Percentiles rank a stretch among this genome's conserved stretches.
Conservation (phyloP, 2,113 vertebrate species). For the Vimba vimba region DNA sequence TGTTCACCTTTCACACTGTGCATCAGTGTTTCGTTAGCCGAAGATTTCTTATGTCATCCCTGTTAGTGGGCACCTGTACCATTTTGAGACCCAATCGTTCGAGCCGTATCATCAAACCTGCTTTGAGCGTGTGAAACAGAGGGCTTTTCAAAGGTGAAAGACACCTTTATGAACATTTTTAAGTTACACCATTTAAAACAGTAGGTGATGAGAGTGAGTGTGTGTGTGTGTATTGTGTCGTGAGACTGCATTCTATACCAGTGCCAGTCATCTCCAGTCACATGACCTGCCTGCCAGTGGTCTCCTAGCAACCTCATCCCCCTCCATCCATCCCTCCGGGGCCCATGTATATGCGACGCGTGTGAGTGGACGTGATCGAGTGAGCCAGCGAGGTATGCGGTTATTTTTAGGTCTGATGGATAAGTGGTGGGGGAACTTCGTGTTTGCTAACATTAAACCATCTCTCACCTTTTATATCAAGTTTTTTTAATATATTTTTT, state of each 20-base stretch:
- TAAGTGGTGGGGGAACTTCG: slow-evolving; percentile 14
- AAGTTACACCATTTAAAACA: not conserved
- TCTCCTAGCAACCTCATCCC: slow-evolving; percentile 55
- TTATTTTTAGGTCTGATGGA: slow-evolving; percentile 52
- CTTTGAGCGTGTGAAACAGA: not conserved
- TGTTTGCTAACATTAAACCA: slow-evolving; percentile 49
- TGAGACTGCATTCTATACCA: slow-evolving; percentile 45
- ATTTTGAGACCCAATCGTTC: not conserved
- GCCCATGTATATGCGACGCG: not conserved
- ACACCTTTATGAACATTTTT: too few species aligned
- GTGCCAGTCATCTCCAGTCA: slow-evolving; percentile 55
- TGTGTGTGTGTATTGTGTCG: slow-evolving; percentile 20
- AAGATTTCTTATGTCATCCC: not conserved
- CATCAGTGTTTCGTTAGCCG: not conserved
- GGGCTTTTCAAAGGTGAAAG: not conserved
- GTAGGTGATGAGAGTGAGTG: not conserved
- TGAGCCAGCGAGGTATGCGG: not conserved
- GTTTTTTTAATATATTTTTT: too few species aligned
- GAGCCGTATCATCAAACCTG: not conserved
- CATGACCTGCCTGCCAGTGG: slow-evolving; percentile 44
- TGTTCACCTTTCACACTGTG: not conserved
- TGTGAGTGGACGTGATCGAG: slow-evolving; percentile 31
- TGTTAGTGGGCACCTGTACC: not conserved
- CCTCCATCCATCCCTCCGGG: slow-evolving; percentile 16
- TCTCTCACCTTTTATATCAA: not conserved